Conservation (phyloP, 2,888 invertebrate genomes). For the Pristionchus exspectatus region DNA sequence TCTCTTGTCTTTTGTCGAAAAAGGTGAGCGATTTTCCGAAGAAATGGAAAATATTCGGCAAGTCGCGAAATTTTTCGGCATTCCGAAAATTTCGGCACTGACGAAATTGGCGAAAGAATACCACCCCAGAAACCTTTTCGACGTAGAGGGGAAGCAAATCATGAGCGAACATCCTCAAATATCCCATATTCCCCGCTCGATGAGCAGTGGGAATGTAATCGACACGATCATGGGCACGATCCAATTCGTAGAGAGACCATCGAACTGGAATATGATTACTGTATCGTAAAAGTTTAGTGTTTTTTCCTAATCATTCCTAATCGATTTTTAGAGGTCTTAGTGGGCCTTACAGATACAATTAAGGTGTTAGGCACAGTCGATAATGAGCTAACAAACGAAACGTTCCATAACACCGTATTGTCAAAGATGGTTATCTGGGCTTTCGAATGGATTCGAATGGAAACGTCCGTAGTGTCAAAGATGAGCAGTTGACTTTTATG, state of each 20-base stretch:
- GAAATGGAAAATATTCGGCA: no score
- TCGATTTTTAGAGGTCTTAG: background rate
- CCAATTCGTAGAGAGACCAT: background rate
- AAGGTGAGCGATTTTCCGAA: no score
- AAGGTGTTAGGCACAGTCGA: background rate
- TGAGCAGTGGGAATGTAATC: background rate
- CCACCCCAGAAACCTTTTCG: background rate
- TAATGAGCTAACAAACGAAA: background rate
- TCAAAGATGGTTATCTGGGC: no score
- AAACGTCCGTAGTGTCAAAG: no score
- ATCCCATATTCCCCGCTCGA: background rate
- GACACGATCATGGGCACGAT: background rate
- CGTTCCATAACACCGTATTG: no score
- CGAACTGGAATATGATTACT: background rate
- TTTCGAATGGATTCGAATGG: no score
- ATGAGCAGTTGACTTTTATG: no score
- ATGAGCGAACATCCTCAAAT: conserved; percentile 6
- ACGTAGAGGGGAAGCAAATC: background rate
- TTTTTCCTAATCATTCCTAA: background rate
- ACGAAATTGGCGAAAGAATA: no score
- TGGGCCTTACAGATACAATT: background rate
- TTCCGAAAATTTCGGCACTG: no score
- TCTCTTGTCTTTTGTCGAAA: no score
- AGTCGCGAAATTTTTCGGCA: no score
- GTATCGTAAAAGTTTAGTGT: background rate